These are phyloP conservation scores for Xestia xanthographa DNA, from an alignment of 2,888 invertebrate species.

Conservation along the genomic window DNA sequence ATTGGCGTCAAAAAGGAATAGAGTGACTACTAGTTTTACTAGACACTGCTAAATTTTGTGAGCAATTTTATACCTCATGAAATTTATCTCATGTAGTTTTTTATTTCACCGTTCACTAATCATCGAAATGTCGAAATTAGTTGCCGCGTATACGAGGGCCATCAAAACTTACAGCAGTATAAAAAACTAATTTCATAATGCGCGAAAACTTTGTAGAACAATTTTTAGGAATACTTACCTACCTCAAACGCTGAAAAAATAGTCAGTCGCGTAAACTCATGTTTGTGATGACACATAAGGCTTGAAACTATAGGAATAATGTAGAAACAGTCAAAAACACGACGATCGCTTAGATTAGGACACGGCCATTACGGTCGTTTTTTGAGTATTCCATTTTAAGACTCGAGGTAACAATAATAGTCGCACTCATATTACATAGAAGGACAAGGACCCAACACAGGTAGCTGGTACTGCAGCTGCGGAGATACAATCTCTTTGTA, in stretches of 20 bases:
- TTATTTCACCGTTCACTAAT: not conserved
- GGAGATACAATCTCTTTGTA: slow-evolving; percentile 34
- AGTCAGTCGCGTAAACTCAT: not conserved
- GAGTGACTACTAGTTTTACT: not conserved
- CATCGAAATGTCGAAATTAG: not conserved
- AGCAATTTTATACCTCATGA: not conserved
- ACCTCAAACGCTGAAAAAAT: not conserved
- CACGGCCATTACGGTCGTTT: not conserved
- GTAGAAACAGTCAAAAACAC: not conserved
- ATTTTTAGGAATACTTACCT: not conserved
- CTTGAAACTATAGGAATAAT: not conserved
- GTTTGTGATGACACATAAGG: not conserved
- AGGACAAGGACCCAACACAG: not conserved
- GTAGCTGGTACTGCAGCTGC: slow-evolving; percentile 17
- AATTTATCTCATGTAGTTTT: not conserved
- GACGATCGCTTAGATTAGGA: not conserved
- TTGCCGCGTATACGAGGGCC: not conserved
- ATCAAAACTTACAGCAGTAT: not conserved
- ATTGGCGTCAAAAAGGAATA: not conserved
- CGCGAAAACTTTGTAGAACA: not conserved
- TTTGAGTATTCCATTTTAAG: not conserved
- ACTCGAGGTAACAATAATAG: not conserved
- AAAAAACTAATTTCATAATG: too few relatives aligned
- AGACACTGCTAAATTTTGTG: not conserved
- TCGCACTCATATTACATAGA: too few relatives aligned